Evolutionary conservation across 2,888 invertebrate genomes (phyloP).

Genomic region (Scaptomyza polygonia): DNA sequence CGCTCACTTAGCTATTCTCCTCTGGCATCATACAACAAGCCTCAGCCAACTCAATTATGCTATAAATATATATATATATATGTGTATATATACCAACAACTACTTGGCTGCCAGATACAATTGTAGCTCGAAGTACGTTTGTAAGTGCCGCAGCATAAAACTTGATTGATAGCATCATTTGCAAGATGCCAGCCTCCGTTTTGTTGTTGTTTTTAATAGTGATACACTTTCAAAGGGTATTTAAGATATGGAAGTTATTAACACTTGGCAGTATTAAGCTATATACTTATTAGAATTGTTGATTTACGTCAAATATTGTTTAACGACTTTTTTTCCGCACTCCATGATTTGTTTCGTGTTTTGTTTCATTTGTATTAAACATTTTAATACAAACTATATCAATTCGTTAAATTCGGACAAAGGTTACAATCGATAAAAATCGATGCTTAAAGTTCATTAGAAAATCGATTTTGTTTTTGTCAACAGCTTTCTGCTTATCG

Average conservation of each 20-base stretch:
- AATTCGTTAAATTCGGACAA: no score
- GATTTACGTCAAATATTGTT: no score
- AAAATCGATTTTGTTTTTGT: no score
- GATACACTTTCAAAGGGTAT: not conserved
- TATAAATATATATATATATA: not conserved
- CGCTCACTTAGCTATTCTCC: conserved; percentile 51
- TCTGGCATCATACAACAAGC: conserved; percentile 18
- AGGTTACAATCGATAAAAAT: no score
- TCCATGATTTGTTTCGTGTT: no score
- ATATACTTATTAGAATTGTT: no score
- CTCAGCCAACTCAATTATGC: conserved; percentile 31
- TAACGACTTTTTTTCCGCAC: no score
- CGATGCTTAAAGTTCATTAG: no score
- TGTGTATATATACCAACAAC: not conserved
- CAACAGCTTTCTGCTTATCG: not conserved
- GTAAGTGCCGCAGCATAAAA: conserved; percentile 27
- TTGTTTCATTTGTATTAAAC: no score
- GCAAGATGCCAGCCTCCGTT: conserved; percentile 28
- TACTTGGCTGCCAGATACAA: conserved; percentile 23
- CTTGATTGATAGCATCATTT: conserved; percentile 66
- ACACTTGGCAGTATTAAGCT: not conserved
- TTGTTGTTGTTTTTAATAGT: not conserved
- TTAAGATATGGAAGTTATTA: no score
- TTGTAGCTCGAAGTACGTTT: conserved; percentile 42
- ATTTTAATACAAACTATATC: no score